Evolutionary conservation across 2,888 invertebrate species (phyloP).

Genomic region (Pyralis farinalis): DNA sequence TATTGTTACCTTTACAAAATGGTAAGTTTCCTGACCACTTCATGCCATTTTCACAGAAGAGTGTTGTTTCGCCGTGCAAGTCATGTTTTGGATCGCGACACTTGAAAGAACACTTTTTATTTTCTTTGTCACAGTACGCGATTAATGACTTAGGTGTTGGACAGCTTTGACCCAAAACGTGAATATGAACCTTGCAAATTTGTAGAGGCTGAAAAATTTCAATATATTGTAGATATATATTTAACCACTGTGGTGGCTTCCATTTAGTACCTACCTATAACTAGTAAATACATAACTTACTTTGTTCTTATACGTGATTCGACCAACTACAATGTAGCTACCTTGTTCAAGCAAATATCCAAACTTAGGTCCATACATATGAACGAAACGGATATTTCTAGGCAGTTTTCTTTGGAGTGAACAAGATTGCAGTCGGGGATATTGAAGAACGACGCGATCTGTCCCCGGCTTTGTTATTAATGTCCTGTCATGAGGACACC

Average conservation of each 20-base stretch:
- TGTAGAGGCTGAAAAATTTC: slow-evolving; percentile 49
- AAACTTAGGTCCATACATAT: slow-evolving; percentile 63
- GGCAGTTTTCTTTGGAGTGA: slow-evolving; percentile 40
- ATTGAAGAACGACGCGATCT: slow-evolving; percentile 50
- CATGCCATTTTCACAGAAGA: slow-evolving; percentile 48
- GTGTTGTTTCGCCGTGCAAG: slow-evolving; percentile 38
- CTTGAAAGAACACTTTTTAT: slow-evolving; percentile 54
- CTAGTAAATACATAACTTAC: slow-evolving; percentile 30
- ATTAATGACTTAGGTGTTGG: slow-evolving; percentile 51
- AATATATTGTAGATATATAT: too few relatives aligned
- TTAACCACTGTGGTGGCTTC: too few relatives aligned
- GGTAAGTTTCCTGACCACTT: slow-evolving; percentile 62
- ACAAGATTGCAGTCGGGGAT: slow-evolving; percentile 52
- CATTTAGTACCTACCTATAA: too few relatives aligned
- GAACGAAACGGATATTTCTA: slow-evolving; percentile 40
- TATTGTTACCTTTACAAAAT: slow-evolving; percentile 50
- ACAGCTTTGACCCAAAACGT: slow-evolving; percentile 63
- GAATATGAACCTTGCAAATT: slow-evolving; percentile 65
- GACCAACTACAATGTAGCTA: slow-evolving; percentile 57
- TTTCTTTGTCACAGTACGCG: slow-evolving; percentile 44
- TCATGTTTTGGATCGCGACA: slow-evolving; percentile 50
- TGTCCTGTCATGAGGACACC: slow-evolving; percentile 66
- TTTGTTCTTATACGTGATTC: slow-evolving; percentile 45
- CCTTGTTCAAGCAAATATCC: slow-evolving; percentile 59
- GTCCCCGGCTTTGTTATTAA: slow-evolving; percentile 54